Evolutionary conservation across 1,140 invertebrate species (phyloP), one percentile per base, ranked within the genome.

Genomic region (Varroa destructor): DNA sequence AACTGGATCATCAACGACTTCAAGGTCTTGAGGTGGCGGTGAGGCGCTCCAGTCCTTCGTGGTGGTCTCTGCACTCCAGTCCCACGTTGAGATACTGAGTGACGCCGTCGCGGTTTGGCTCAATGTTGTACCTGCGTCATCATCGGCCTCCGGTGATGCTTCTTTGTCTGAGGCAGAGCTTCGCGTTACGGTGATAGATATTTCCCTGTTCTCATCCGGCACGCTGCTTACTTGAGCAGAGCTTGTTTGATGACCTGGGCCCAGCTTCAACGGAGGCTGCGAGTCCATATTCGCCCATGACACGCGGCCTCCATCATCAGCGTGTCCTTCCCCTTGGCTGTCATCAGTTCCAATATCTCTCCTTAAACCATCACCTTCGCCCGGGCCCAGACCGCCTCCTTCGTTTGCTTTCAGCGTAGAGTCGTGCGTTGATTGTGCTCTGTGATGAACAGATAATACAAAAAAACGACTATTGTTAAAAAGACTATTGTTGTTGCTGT

Each of bases 21-120:
- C 57, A 3, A 42, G 37, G 46, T 51, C 46, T 40, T 40, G 37
- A 10, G 61, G 61, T 40, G 61, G 61, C 12, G 61, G 61, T 43
- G 61, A 67, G 12, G 61, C 61, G 46, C 61, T 67, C 61, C 61
- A 67, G 37, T 67, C 61, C 46, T 67, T 51, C 8, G 46, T 67
- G 14, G 46, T 46, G 40, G 40, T 46, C 12, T 67, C 61, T 43
- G 40, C 61, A n/a, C 40, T 67, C 61, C 61, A 67, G 61, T 67
- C 46, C 61, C 61, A 67, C 40, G 40, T 67, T 5, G 40, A 43
- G 12, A 67, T 14, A 67, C 37, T 67, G 46, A 51, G 46, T 8
- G 46, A 51, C 46, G 46, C 46, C 46, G 46, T 51, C 46, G 46
- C 46, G 46, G 46, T 51, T 8, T 51, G 46, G 8, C 46, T 51